These are phyloP conservation scores for Metaphire vulgaris DNA, from an alignment of 1,140 invertebrate species.

Conservation along the genomic window DNA sequence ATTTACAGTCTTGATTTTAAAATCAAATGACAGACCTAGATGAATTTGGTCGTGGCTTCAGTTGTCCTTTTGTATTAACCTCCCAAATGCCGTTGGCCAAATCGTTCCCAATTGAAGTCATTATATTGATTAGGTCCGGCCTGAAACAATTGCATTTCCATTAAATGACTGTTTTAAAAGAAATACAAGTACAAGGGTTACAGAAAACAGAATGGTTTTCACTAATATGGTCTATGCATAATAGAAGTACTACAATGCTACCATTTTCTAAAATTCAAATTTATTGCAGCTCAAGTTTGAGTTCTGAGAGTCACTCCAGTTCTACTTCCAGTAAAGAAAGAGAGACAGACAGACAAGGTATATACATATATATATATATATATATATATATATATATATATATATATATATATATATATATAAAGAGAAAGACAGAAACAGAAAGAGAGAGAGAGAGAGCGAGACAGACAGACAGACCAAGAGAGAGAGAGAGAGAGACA, in stretches of 20 bases:
- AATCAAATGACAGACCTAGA: constrained; percentile 40
- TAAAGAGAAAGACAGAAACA: too few species aligned
- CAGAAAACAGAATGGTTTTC: not conserved
- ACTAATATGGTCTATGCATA: not conserved
- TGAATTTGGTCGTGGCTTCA: constrained; percentile 59
- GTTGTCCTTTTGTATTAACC: constrained; percentile 56
- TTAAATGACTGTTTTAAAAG: not conserved
- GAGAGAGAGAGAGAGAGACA: too few species aligned
- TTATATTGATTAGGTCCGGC: constrained; percentile 80
- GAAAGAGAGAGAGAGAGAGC: too few species aligned
- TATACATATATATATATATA: too few species aligned
- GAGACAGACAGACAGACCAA: too few species aligned
- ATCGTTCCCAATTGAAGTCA: constrained; percentile 85
- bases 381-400: too few species aligned
- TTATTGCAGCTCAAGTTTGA: not conserved
- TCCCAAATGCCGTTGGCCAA: constrained; percentile 92
- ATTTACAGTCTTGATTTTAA: too few species aligned
- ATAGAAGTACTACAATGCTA: not conserved
- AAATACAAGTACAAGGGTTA: not conserved
- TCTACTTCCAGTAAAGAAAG: too few species aligned
- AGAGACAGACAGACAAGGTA: too few species aligned
- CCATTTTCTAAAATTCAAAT: not conserved
- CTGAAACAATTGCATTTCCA: constrained; percentile 56
- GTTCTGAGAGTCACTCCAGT: not conserved
- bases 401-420: too few species aligned